Conservation (phyloP, 64 coral and sea anemone species). For the Platygyra sinensis region DNA sequence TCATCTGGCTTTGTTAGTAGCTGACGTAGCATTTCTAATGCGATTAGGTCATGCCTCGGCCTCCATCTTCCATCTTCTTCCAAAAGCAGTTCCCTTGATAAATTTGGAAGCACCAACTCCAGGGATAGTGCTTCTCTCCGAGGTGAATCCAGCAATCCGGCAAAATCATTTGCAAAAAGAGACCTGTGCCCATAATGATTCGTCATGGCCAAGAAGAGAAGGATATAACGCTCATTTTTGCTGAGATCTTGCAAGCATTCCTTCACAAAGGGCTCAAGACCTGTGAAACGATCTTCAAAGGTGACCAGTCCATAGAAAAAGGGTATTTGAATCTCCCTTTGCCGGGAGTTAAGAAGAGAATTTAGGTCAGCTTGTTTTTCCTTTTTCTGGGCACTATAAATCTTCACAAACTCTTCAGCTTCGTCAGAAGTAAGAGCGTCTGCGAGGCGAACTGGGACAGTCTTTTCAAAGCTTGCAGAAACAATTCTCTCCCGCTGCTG, state of each 20-base stretch:
- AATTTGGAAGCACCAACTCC: slow-evolving; percentile 16
- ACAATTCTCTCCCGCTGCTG: background rate
- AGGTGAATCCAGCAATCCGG: background rate
- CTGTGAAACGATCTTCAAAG: slow-evolving; percentile 58
- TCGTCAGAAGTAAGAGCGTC: background rate
- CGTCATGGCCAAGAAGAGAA: slow-evolving; percentile 68
- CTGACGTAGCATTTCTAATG: slow-evolving; percentile 40
- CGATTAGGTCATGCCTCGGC: slow-evolving; percentile 52
- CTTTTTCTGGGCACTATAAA: slow-evolving; percentile 52
- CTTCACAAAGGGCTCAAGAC: slow-evolving; percentile 47
- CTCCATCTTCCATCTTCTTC: slow-evolving; percentile 78
- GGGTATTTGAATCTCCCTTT: slow-evolving; percentile 60
- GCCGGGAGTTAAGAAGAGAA: background rate
- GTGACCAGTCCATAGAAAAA: slow-evolving; percentile 69
- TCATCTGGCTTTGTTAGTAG: slow-evolving; percentile 5
- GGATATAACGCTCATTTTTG: background rate
- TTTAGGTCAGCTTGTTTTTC: slow-evolving; percentile 1
- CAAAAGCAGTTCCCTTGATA: slow-evolving; percentile 23
- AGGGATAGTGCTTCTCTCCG: slow-evolving; percentile 6
- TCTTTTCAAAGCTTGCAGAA: background rate
- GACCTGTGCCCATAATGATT: slow-evolving; percentile 56
- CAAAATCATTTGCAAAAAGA: slow-evolving; percentile 24
- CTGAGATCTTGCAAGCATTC: slow-evolving; percentile 49
- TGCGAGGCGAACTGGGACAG: slow-evolving; percentile 27
- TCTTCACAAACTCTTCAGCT: slow-evolving; percentile 22